phyloP scores from a whole-genome alignment of 2,797 vertebrate genomes.

The Spea hammondii region DNA sequence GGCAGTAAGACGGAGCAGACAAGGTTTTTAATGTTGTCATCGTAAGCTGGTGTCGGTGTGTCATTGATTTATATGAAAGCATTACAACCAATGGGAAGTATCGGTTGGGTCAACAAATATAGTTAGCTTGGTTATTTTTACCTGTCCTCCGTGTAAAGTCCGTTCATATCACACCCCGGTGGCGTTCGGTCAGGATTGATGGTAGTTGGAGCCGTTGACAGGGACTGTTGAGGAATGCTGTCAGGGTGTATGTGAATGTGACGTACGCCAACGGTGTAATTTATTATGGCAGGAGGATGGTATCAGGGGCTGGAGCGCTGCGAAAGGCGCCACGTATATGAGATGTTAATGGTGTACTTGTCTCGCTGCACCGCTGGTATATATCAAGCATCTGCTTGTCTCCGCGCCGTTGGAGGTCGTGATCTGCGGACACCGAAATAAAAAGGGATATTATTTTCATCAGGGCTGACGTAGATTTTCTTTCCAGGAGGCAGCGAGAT shows the following conservation, averaged over 20 bases:
- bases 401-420: neutral
- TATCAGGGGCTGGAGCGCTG: neutral
- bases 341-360: neutral
- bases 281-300: neutral
- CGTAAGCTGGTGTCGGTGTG: too few species aligned
- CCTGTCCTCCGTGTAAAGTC: too few species aligned
- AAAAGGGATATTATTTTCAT: neutral
- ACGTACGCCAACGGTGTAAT: neutral
- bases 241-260: neutral
- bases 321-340: neutral
- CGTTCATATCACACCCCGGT: too few species aligned
- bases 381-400: neutral
- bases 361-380: neutral
- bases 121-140: too few species aligned
- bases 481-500: neutral
- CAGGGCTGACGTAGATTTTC: conserved; percentile 13
- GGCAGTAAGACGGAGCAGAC: too few species aligned
- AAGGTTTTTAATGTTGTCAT: too few species aligned
- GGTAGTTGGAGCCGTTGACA: neutral
- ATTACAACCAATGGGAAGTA: too few species aligned
- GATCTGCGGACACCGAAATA: neutral
- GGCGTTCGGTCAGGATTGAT: too few species aligned
- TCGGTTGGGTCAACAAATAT: too few species aligned
- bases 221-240: neutral
- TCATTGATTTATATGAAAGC: too few species aligned